Evolutionary conservation across 2,113 vertebrate species (phyloP), one percentile per base, ranked within the genome.

Genomic region (Oreocharis arfaki): DNA sequence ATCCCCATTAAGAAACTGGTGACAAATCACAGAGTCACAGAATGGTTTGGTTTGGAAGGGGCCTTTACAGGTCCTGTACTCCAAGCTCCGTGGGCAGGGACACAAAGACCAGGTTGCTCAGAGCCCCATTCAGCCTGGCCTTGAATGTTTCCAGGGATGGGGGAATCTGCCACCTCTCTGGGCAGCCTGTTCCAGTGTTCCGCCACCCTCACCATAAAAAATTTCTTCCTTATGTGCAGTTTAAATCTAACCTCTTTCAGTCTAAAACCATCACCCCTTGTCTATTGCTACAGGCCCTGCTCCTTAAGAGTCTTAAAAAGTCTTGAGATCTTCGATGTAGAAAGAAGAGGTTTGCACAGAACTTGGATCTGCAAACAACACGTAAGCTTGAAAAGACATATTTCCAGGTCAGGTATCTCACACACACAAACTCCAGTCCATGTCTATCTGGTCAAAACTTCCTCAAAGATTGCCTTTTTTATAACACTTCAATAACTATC

Each of bases 321-420:
- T 28, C 50, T 79, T 16, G 65, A 79, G 53, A 55, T 32, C 30
- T 87, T 84, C 21, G 20, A 32, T 83, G 76, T n/a, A 35, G 30
- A 23, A 24, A 10, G 41, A 90, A 73, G 32, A 63, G 24, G 5
- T 57, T 46, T 61, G n/a, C 59, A 47, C 10, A 70, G 47, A 61
- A 47, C 13, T 35, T 71, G 39, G 9, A 35, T 28, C 30, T 20
- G 23, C 47, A 84, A 63, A 67, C 24, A 69, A 37, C 4, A 4
- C 1, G 1, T 39, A n/a, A 59, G 13, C 30, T 60, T 71, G 12
- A 47, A 78, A 55, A 56, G 11, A 49, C 0, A 0, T 74, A 49
- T 46, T 89, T 73, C 13, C 28, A 41, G 35, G 22, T 53, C 35
- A 59, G 49, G 8, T 42, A 42, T 76, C 57, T 80, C 30, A 22